These are phyloP conservation scores for Stegodyphus mimosarum DNA, from an alignment of 1,140 invertebrate species.

Conservation along the genomic window DNA sequence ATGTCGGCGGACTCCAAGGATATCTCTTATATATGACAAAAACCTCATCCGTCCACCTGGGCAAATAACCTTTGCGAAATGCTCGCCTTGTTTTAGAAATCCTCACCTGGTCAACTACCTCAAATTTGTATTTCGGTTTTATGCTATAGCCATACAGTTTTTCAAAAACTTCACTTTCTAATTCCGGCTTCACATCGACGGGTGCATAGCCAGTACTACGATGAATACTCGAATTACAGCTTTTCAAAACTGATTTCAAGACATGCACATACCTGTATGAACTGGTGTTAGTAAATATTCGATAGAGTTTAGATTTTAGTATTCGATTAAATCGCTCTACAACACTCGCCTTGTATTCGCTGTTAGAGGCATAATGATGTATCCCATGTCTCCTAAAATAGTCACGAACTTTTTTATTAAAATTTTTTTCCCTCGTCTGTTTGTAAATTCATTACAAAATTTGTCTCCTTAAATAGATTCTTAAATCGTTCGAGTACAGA, in stretches of 20 bases:
- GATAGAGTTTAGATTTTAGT: slow-evolving; percentile 69
- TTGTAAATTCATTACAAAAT: slow-evolving; percentile 31
- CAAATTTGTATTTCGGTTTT: slow-evolving; percentile 52
- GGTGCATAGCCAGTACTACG: slow-evolving; percentile 68
- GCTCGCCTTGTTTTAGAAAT: slow-evolving; percentile 30
- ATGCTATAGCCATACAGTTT: slow-evolving; percentile 22
- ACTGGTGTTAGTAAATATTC: slow-evolving; percentile 67
- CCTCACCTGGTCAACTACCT: slow-evolving; percentile 64
- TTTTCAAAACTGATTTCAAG: slow-evolving; percentile 65
- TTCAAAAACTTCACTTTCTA: slow-evolving; percentile 55
- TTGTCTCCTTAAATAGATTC: slow-evolving; percentile 45
- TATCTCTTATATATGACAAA: slow-evolving; percentile 18
- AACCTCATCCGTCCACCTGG: slow-evolving; percentile 56
- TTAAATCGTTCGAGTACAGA: slow-evolving; percentile 60
- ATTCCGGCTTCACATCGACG: slow-evolving; percentile 65
- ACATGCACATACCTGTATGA: slow-evolving; percentile 68
- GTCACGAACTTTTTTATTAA: slow-evolving; percentile 62
- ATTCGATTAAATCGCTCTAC: slow-evolving; percentile 70
- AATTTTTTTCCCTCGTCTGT: slow-evolving; percentile 58
- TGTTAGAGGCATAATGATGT: slow-evolving; percentile 69
- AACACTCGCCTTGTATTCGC: slow-evolving; percentile 68
- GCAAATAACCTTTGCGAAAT: slow-evolving; percentile 50
- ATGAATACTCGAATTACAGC: slow-evolving; percentile 67
- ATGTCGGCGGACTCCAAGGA: slow-evolving; percentile 11
- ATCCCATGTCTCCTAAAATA: slow-evolving; percentile 66